Percentiles rank a stretch among this genome's conserved stretches.
Evolutionary conservation across 2,113 vertebrate genomes (phyloP).

Genomic region (Rhynchopsitta pachyrhyncha): DNA sequence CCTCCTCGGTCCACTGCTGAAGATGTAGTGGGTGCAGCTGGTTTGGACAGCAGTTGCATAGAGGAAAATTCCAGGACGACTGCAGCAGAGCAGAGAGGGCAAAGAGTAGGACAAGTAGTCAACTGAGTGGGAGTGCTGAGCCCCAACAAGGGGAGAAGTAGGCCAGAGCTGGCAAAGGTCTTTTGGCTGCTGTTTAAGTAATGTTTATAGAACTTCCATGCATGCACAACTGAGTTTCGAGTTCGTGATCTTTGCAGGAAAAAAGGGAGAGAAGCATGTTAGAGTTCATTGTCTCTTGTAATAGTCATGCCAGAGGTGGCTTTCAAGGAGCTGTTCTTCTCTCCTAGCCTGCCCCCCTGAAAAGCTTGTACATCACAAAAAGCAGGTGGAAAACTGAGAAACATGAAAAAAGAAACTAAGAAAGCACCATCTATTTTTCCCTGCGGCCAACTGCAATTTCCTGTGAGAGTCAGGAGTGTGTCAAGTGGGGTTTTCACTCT

Average conservation of each 20-base stretch:
- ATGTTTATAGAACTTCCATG: constrained; percentile 56
- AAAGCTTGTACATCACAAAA: neutral
- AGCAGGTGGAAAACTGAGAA: neutral
- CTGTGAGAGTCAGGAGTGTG: constrained; percentile 9
- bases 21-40: constrained; percentile 99
- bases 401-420: neutral
- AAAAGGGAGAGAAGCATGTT: constrained; percentile 41
- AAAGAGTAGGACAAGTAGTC: constrained; percentile 93
- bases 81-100: constrained; percentile 95
- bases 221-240: constrained; percentile 55
- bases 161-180: constrained; percentile 50
- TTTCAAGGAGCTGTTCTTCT: constrained; percentile 15
- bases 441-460: neutral
- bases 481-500: constrained; percentile 32
- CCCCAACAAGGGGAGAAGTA: constrained; percentile 38
- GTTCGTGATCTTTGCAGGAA: constrained; percentile 36
- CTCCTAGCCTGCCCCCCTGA: neutral
- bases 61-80: constrained; percentile 86
- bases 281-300: constrained; percentile 53
- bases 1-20: constrained; percentile 96
- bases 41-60: constrained; percentile 93
- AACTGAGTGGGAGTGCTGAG: constrained; percentile 68
- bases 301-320: constrained; percentile 12
- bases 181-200: constrained; percentile 59
- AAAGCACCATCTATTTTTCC: neutral